phyloP scores from a whole-genome alignment of 1,140 invertebrate species.

The Heliconius melpomene region DNA sequence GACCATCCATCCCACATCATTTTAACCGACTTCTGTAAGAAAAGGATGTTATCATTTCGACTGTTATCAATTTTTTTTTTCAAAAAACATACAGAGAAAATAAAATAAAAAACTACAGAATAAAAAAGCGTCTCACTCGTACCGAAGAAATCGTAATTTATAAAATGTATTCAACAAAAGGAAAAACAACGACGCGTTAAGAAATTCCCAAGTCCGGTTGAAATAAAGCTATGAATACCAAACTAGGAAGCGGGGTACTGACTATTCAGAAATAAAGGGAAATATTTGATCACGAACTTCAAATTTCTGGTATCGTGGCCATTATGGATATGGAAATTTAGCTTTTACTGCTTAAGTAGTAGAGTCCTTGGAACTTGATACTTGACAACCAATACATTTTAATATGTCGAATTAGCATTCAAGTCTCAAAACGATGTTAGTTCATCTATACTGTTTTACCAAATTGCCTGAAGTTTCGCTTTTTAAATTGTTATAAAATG shows the following conservation, averaged over 20 bases:
- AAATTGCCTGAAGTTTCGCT: neutral
- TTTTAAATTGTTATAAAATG: neutral
- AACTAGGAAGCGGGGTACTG: slow-evolving; percentile 22
- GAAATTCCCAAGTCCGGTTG: slow-evolving; percentile 27
- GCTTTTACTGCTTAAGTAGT: slow-evolving; percentile 16
- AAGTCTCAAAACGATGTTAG: slow-evolving; percentile 36
- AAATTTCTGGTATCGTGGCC: slow-evolving; percentile 26
- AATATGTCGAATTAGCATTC: slow-evolving; percentile 44
- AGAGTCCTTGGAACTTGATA: neutral
- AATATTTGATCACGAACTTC: slow-evolving; percentile 41
- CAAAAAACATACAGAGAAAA: neutral
- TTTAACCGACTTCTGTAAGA: too few relatives aligned
- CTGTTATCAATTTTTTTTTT: too few relatives aligned
- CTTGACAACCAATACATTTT: slow-evolving; percentile 6
- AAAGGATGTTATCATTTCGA: too few relatives aligned
- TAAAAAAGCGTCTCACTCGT: neutral
- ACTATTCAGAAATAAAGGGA: slow-evolving; percentile 38
- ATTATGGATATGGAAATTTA: neutral
- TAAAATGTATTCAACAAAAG: slow-evolving; percentile 24
- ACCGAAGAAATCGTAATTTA: neutral
- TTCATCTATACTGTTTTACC: slow-evolving; percentile 31
- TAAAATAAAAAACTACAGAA: neutral
- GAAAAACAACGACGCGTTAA: slow-evolving; percentile 24
- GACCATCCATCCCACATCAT: neutral
- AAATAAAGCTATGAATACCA: slow-evolving; percentile 39